Evolutionary conservation across 2,888 invertebrate genomes (phyloP), one percentile per base, ranked within the genome.

Genomic region (Molanna angustata): DNA sequence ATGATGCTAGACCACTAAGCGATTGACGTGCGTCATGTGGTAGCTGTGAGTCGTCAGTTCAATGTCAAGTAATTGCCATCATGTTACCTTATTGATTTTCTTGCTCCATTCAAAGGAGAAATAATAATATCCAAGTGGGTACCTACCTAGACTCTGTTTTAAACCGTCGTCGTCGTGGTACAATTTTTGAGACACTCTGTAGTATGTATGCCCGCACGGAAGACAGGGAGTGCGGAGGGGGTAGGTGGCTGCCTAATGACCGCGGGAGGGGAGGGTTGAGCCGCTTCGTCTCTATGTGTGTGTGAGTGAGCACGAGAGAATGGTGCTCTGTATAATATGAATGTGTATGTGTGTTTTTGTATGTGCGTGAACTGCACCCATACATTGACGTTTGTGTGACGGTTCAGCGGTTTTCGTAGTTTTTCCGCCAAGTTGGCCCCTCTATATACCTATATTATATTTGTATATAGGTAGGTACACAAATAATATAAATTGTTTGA

Each of bases 251-350:
- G 70, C 68, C 76, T 77, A 77, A 77, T 77, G 77, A 76, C 76
- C 72, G 76, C 76, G 76, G 72, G 76, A 74, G 74, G 75, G 64
- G 73, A 69, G 73, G 71, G 57, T n/a, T n/a, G n/a, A n/a, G n/a
- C n/a, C n/a, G n/a, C n/a, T n/a, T n/a, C n/a, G n/a, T 41, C 22
- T 46, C 54, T 19, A n/a, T 17, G 22, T 20, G 4, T 42, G 47
- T 52, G 27, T 47, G 27, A 17, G 51, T 51, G 51, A 47, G 46
- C 19, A n/a, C 27, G 27, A 27, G 27, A 27, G 27, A 4, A 11
- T 27, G 4, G 27, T 27, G 27, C 6, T 7, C 4, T 27, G 27
- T 27, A 27, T 27, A 27, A 27, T 7, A 7, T 7, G 27, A 27
- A 27, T 11, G 11, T 27, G 27, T 27, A 7, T 27, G 27, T 27